phyloP scores from a whole-genome alignment of 1,140 invertebrate genomes.

The Drosophila ambigua region DNA sequence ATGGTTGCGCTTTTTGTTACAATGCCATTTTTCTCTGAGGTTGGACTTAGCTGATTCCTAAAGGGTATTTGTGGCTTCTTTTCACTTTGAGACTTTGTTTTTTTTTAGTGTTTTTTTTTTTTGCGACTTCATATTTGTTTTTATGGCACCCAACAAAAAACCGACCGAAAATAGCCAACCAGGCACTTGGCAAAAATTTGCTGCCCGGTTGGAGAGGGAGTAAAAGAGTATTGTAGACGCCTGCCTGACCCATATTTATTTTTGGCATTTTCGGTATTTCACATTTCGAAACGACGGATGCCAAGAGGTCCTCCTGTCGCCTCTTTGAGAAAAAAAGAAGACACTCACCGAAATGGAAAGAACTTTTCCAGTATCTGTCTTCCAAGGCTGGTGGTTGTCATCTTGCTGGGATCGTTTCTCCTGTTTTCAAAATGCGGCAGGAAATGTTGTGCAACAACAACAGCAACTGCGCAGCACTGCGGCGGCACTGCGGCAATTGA shows the following conservation, averaged over 20 bases:
- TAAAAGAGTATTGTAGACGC: not conserved
- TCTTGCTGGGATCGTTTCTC: conserved; percentile 34
- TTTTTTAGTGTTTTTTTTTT: not conserved
- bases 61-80: not conserved
- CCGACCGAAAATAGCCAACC: not conserved
- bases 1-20: no score
- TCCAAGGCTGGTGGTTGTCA: conserved; percentile 72
- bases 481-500: conserved; percentile 55
- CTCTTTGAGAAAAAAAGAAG: no score
- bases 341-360: conserved; percentile 74
- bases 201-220: conserved; percentile 18
- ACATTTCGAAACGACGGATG: not conserved
- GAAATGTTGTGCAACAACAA: conserved; percentile 49
- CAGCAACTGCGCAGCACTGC: conserved; percentile 58
- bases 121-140: conserved; percentile 6
- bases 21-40: no score
- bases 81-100: no score
- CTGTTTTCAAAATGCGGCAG: conserved; percentile 20
- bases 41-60: not conserved
- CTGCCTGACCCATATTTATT: conserved; percentile 76
- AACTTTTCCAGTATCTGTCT: conserved; percentile 76
- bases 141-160: conserved; percentile 15
- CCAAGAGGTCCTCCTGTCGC: not conserved
- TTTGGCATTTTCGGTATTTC: conserved; percentile 60
- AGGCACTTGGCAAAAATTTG: conserved; percentile 26